Base-by-base conservation (phyloP, 2,113 vertebrate species). In the Gadus chalcogrammus region DNA sequence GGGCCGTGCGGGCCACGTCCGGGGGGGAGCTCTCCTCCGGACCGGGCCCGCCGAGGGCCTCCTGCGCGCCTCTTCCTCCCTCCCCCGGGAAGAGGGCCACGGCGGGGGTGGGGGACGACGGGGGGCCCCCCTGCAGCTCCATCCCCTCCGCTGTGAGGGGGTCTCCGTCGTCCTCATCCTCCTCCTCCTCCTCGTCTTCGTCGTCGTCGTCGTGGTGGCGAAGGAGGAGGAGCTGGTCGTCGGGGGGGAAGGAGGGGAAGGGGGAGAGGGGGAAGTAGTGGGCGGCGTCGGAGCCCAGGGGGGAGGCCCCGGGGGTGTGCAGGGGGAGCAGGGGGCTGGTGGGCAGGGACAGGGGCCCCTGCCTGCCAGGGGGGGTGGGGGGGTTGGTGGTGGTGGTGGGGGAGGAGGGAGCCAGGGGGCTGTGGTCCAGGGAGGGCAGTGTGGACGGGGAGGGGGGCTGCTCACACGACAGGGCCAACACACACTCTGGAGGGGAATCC, bases 401-500 rank as follows among this genome's bases (percentile, higher is more conserved):
- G 67, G 84, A 82, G 58, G 84, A 85, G 1, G 78, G 74, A 16
- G 85, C 79, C 72, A 77, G 89, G 60, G 91, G 92, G 65, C 92
- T 92, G 85, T 91, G 90, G 79, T 93, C 91, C 59, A 91, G 81
- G 70, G 91, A 92, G 0, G 91, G 91, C 70, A 91, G 85, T 17
- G 91, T 83, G 0, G 84, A 82, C 48, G 90, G 87, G 42, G 90
- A 88, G 79, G 85, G 83, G 72, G 90, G 83, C 53, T 80, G 88
- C 71, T 92, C 91, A 92, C 86, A 88, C 61, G 90, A 89, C 68
- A 93, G 87, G 70, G 89, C 88, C 84, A 92, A 79, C 80, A 92
- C 84, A 88, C 89, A 92, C 74, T 93, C 92, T 27, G 90, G 89
- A 7, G 91, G 90, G 66, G 92, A 93, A 91, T 93, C 92, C 92